Percentiles rank a stretch among this genome's conserved stretches.
These are phyloP conservation scores for Anarsia innoxiella DNA, from an alignment of 2,888 invertebrate species.

Conservation along the genomic window DNA sequence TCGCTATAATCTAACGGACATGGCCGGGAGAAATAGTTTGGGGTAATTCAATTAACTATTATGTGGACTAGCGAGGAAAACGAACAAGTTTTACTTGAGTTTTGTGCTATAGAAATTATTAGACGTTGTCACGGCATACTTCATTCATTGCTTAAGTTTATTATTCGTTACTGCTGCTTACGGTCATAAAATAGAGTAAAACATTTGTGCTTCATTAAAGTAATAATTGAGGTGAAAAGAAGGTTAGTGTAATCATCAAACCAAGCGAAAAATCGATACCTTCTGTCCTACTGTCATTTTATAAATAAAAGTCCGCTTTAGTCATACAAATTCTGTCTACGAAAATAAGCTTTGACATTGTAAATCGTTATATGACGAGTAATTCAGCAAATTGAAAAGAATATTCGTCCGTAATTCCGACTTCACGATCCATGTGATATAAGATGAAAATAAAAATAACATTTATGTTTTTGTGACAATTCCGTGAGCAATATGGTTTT, in stretches of 20 bases:
- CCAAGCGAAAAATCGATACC: not conserved
- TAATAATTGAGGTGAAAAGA: too few species aligned
- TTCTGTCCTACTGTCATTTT: not conserved
- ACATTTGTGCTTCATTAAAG: too few species aligned
- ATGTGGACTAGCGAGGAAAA: not conserved
- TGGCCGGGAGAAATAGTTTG: constrained; percentile 4
- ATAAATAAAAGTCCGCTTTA: not conserved
- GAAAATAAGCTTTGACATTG: constrained; percentile 2
- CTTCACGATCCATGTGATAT: constrained; percentile 10
- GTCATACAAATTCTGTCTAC: not conserved
- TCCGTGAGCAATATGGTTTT: constrained; percentile 20
- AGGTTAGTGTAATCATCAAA: too few species aligned
- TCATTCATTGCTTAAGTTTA: not conserved
- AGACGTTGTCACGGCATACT: not conserved
- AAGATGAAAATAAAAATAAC: constrained; percentile 15
- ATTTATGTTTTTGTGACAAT: constrained; percentile 16
- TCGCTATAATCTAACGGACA: constrained; percentile 2
- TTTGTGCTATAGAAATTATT: not conserved
- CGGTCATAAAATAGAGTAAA: not conserved
- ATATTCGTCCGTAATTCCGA: constrained; percentile 4
- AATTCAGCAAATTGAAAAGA: constrained; percentile 11
- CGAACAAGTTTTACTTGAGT: constrained; percentile 1
- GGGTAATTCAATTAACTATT: constrained; percentile 4
- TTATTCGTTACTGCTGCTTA: not conserved
- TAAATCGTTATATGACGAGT: constrained; percentile 8